These are phyloP conservation scores for Geococcyx californianus DNA, from an alignment of 2,113 vertebrate genomes.

Conservation along the genomic window DNA sequence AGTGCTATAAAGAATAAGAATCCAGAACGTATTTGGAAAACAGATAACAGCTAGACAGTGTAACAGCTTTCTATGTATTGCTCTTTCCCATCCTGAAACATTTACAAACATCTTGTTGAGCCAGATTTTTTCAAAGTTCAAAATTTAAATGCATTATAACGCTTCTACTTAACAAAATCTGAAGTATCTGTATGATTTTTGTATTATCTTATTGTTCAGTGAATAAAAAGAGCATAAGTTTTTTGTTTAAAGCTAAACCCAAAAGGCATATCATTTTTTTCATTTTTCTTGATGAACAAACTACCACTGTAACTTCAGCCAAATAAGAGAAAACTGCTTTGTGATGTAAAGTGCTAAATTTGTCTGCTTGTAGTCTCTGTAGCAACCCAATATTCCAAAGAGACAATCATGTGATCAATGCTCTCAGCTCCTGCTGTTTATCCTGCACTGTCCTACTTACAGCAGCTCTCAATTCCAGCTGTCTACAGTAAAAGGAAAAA, in stretches of 20 bases:
- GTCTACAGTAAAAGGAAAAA: constrained; percentile 69
- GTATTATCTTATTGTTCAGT: neutral
- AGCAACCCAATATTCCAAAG: constrained; percentile 80
- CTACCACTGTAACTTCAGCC: constrained; percentile 21
- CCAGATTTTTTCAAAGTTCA: neutral
- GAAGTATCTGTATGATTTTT: neutral
- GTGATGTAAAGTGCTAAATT: constrained; percentile 81
- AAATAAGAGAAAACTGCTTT: constrained; percentile 62
- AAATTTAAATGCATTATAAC: neutral
- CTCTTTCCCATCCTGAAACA: neutral
- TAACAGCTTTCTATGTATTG: neutral
- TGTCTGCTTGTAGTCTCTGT: constrained; percentile 78
- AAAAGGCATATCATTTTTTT: neutral
- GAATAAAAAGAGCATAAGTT: neutral
- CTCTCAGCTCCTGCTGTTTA: constrained; percentile 84
- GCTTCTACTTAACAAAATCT: neutral
- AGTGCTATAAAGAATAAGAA: neutral
- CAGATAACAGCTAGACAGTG: neutral
- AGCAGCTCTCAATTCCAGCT: constrained; percentile 77
- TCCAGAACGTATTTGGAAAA: neutral
- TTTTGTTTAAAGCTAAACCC: neutral
- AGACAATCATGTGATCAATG: constrained; percentile 78
- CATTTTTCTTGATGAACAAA: neutral
- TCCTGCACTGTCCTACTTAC: constrained; percentile 84
- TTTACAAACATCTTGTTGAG: constrained; percentile 10